Evolutionary conservation across 2,113 vertebrate genomes (phyloP).

Genomic region (Tiliqua scincoides): DNA sequence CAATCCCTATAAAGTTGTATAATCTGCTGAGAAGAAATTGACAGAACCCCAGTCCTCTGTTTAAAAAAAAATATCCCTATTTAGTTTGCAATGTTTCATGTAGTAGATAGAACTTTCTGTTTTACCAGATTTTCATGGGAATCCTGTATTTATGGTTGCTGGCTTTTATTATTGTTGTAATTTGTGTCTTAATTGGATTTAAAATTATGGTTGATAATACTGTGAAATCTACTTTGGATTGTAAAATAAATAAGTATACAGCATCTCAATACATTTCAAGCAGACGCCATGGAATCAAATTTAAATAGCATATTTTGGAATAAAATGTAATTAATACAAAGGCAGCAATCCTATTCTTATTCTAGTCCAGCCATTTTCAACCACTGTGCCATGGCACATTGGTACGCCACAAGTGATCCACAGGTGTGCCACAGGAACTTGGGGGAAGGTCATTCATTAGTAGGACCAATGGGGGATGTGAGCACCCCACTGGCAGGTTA

Average conservation of each 20-base stretch:
- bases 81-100: not conserved
- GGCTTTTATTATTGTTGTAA: not conserved
- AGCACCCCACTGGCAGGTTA: too few species aligned
- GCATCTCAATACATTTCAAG: not conserved
- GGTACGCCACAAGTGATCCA: too few species aligned
- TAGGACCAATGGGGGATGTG: too few species aligned
- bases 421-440: too few species aligned
- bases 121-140: not conserved
- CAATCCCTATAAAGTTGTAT: too few species aligned
- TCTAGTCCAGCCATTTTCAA: too few species aligned
- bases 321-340: not conserved
- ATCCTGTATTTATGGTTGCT: not conserved
- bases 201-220: not conserved
- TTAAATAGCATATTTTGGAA: not conserved
- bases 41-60: not conserved
- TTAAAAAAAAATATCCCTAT: not conserved
- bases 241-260: not conserved
- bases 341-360: not conserved
- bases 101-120: not conserved
- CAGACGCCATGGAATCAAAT: not conserved
- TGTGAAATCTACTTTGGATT: not conserved
- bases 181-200: not conserved
- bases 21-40: not conserved
- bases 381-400: too few species aligned
- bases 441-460: too few species aligned